Evolutionary conservation across 2,888 invertebrate genomes (phyloP).

Genomic region (Notodonta dromedarius): DNA sequence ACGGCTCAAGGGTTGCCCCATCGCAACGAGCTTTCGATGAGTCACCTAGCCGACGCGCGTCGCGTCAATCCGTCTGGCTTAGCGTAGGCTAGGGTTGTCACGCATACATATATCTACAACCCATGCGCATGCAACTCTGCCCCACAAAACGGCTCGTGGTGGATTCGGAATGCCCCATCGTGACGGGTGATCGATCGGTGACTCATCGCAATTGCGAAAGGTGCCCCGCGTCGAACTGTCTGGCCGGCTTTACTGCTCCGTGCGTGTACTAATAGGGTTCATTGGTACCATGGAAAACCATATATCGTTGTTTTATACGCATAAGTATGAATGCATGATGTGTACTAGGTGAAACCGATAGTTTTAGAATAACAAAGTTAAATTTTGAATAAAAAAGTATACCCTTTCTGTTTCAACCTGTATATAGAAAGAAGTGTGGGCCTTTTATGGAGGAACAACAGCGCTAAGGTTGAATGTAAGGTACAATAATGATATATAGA

Average conservation of each 20-base stretch:
- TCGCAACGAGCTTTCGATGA: constrained; percentile 7
- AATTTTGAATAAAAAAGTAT: too few species aligned
- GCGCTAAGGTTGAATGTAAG: too few species aligned
- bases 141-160: neutral
- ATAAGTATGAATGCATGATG: too few species aligned
- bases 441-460: too few species aligned
- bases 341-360: too few species aligned
- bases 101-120: neutral
- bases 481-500: too few species aligned
- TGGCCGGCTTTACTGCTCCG: neutral
- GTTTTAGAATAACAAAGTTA: too few species aligned
- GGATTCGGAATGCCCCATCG: neutral
- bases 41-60: constrained; percentile 5
- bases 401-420: too few species aligned
- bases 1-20: neutral
- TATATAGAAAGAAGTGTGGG: too few species aligned
- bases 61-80: constrained; percentile 14
- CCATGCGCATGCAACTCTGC: neutral
- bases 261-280: neutral
- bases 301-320: neutral
- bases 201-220: constrained; percentile 2
- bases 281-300: neutral
- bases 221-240: neutral
- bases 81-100: constrained; percentile 4
- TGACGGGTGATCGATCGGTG: neutral